Conservation (phyloP, 2,888 invertebrate species). For the Synanthedon formicaeformis region DNA sequence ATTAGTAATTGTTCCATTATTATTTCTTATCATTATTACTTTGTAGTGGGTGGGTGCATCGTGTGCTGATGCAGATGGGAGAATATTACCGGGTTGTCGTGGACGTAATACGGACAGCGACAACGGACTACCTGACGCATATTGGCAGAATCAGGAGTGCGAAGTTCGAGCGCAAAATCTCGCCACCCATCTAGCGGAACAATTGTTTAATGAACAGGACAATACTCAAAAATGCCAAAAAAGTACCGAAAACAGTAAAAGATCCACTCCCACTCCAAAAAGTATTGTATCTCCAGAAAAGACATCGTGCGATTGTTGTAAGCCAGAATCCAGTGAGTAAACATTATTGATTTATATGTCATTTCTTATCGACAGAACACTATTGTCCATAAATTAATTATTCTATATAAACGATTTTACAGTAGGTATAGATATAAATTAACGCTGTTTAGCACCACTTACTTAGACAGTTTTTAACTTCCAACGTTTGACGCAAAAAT, state of each 20-base stretch:
- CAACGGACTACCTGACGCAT: conserved; percentile 3
- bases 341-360: too few relatives aligned
- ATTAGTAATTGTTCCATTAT: too few relatives aligned
- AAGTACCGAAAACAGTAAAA: conserved; percentile 22
- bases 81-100: conserved; percentile 15
- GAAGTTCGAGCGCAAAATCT: conserved; percentile 40
- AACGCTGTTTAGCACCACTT: too few relatives aligned
- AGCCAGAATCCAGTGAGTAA: background rate
- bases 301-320: conserved; percentile 7
- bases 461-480: too few relatives aligned
- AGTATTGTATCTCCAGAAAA: conserved; percentile 6
- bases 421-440: too few relatives aligned
- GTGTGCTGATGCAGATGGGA: conserved; percentile 31
- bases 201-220: conserved; percentile 29
- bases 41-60: conserved; percentile 47
- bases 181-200: conserved; percentile 39
- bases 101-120: conserved; percentile 10
- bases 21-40: too few relatives aligned
- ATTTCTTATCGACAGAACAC: too few relatives aligned
- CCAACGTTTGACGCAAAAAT: too few relatives aligned
- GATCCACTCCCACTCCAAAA: conserved; percentile 40
- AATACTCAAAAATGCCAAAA: conserved; percentile 30
- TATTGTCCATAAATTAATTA: too few relatives aligned
- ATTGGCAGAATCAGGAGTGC: conserved; percentile 34
- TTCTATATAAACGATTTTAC: too few relatives aligned